These are phyloP conservation scores for Nasonia oneida DNA, from an alignment of 2,888 invertebrate genomes.

Conservation along the genomic window DNA sequence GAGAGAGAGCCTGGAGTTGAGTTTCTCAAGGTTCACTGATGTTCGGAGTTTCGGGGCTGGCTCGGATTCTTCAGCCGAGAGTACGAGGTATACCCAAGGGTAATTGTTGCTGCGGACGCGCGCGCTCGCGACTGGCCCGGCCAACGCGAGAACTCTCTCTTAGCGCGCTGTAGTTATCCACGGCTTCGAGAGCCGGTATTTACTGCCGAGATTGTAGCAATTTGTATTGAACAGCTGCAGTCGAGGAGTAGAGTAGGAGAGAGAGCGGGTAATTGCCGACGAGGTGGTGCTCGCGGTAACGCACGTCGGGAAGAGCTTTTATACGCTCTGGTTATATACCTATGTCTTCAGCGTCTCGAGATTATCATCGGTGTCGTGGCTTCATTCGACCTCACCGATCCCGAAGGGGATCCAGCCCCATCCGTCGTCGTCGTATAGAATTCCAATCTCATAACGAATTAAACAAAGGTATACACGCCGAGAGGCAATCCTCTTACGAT, in stretches of 20 bases:
- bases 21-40: not conserved
- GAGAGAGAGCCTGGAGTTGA: not conserved
- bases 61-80: not conserved
- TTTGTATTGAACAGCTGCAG: constrained; percentile 16
- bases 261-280: not conserved
- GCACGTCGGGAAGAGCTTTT: constrained; percentile 3
- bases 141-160: not conserved
- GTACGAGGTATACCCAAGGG: not conserved
- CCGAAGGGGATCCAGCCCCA: not conserved
- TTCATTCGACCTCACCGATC: not conserved
- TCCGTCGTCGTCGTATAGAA: not conserved
- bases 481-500: constrained; percentile 6
- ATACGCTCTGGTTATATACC: too few relatives aligned
- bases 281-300: not conserved
- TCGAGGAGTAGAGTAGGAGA: not conserved
- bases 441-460: not conserved
- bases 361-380: not conserved
- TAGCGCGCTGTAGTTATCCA: not conserved
- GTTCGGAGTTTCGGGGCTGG: not conserved
- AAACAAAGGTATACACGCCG: not conserved
- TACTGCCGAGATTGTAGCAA: constrained; percentile 13
- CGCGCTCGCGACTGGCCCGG: not conserved
- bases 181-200: not conserved
- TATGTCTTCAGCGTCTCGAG: not conserved
- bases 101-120: constrained; percentile 4